These are phyloP conservation scores for Harpagifer antarcticus DNA, from an alignment of 2,797 vertebrate genomes.

Conservation along the genomic window DNA sequence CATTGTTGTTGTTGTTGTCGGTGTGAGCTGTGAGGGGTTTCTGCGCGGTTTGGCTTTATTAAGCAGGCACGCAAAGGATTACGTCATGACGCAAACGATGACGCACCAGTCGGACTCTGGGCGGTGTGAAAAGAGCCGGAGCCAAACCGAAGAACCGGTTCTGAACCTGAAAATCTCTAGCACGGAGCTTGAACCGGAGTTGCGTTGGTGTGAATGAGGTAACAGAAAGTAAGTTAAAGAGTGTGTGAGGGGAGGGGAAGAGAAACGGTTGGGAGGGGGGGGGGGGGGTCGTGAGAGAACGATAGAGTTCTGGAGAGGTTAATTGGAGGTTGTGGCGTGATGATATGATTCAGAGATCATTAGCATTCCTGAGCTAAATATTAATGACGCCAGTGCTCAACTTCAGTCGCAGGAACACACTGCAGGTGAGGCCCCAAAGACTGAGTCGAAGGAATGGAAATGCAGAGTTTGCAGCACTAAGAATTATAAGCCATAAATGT, in stretches of 20 bases:
- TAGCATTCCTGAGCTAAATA: constrained; percentile 83
- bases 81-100: too few relatives aligned
- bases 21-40: too few relatives aligned
- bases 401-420: constrained; percentile 63
- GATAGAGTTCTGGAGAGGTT: constrained; percentile 72
- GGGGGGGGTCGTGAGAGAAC: constrained; percentile 3
- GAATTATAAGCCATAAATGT: constrained; percentile 79
- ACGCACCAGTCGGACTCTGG: too few relatives aligned
- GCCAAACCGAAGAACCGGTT: too few relatives aligned
- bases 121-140: too few relatives aligned
- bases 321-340: constrained; percentile 82
- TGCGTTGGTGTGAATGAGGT: too few relatives aligned
- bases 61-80: too few relatives aligned
- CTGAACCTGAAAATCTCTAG: too few relatives aligned
- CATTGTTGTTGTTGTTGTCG: too few relatives aligned
- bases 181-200: too few relatives aligned
- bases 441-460: constrained; percentile 61
- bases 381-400: constrained; percentile 76
- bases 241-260: background rate
- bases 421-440: constrained; percentile 69
- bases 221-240: constrained; percentile 36
- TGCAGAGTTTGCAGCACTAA: constrained; percentile 67
- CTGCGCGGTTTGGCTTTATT: too few relatives aligned
- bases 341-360: constrained; percentile 82
- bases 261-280: background rate